Evolutionary conservation across 2,888 invertebrate species (phyloP), one percentile per base, ranked within the genome.

Genomic region (Sesamia inferens): DNA sequence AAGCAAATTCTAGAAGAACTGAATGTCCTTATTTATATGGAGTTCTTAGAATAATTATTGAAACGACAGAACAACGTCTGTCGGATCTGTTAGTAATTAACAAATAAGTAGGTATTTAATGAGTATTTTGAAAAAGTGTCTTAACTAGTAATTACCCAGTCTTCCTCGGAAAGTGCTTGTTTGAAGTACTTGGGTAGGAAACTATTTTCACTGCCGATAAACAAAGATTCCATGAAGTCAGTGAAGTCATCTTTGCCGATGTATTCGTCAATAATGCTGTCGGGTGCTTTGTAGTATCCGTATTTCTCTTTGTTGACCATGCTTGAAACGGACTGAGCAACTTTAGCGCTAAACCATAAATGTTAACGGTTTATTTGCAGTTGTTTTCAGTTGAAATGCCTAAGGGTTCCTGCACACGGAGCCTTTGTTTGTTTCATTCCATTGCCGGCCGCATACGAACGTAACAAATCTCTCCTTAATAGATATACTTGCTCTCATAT

Each of bases 171-270:
- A 89, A 93, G 92, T 71, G 93, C 83, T 80, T 88, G 91, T 65
- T 88, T 91, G 19, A 91, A 68, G 47, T 87, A 86, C 81, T 96
- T 97, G 0, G 97, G 97, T 48, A 96, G 83, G 16, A 95, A 81
- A 77, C 93, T 95, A 86, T 97, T 97, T 47, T 96, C 95, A 78
- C 97, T 97, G 55, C 97, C 97, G 78, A 97, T 96, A 76, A 92
- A 93, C 6, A 94, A 90, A 5, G 94, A 48, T 39, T 94, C 89
- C 42, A 92, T 88, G 71, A 93, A 90, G 86, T 96, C 94, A 19
- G 92, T 92, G 10, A 96, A 78, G 3, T 93, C 90, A 44, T 91
- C 87, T 93, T 96, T 92, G 14, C 62, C 61, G 0, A 68, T 69
- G 48, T 89, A 90, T 31, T 92, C 90, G 73, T 97, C 95, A 6